Base-by-base conservation (phyloP, 1,140 invertebrate genomes). In the Heliconius himera region DNA sequence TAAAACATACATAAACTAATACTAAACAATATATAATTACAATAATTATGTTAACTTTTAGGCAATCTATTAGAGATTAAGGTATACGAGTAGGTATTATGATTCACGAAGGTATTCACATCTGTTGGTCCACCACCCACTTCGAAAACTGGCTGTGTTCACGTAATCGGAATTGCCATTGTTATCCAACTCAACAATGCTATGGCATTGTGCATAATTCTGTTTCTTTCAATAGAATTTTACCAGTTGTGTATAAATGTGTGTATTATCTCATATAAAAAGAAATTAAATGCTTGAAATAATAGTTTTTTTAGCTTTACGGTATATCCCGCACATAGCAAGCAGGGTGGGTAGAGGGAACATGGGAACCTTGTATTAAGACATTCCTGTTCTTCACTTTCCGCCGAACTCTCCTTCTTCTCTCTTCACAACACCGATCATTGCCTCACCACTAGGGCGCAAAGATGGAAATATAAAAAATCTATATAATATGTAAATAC, bases 111-210 rank as follows among this genome's bases (percentile, higher is more conserved):
- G 60, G 11, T 66, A 66, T 66, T 66, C 60, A 66, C 60, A 66
- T 66, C 60, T 29, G 13, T 66, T 74, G 56, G 56, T 49, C 51
- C 46, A 72, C 54, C 73, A 74, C 73, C 78, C 71, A 79, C 78
- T 75, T 75, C 78, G 33, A 79, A 76, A 75, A 76, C 78, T 41
- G 38, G 20, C 36, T 74, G 22, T 60, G 20, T 79, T 79, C 73
- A 74, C 77, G 72, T 78, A 79, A 79, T 79, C 73, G 33, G 33
- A 71, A 75, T 79, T 75, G 54, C 73, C 60, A 79, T 79, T 79
- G 60, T 79, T 79, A 79, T 70, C 72, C 73, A 79, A 79, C 22
- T 54, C 51, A 33, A 56, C 20, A 73, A 26, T 51, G n/a, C 46
- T 75, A 75, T 71, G 20, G 33, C 33, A 36, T 36, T 36, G 70